phyloP scores from a whole-genome alignment of 2,888 invertebrate species.

The Conchocele bisecta region DNA sequence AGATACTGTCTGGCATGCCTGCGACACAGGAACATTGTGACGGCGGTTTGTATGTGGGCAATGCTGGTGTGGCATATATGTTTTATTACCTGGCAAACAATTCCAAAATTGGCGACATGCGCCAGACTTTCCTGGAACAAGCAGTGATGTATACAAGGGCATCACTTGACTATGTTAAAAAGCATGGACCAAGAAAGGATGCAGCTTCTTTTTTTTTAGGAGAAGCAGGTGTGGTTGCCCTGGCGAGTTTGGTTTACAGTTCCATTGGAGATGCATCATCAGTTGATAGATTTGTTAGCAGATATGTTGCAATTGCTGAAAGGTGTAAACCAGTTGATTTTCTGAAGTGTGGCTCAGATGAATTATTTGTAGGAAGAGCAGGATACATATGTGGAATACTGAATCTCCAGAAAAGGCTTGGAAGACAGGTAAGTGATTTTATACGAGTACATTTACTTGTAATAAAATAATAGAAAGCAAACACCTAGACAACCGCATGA shows the following conservation, averaged over 20 bases:
- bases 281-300: conserved; percentile 65
- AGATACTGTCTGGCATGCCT: conserved; percentile 67
- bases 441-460: no score
- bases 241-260: conserved; percentile 84
- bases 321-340: conserved; percentile 82
- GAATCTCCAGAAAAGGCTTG: conserved; percentile 85
- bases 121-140: conserved; percentile 84
- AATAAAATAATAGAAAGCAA: no score
- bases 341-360: conserved; percentile 87
- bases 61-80: conserved; percentile 90
- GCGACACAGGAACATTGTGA: conserved; percentile 79
- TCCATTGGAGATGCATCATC: conserved; percentile 81
- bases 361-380: conserved; percentile 92
- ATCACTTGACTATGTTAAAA: conserved; percentile 84
- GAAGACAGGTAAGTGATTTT: conserved; percentile 62
- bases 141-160: conserved; percentile 87
- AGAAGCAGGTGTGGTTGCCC: conserved; percentile 89
- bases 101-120: conserved; percentile 72
- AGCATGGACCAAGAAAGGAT: conserved; percentile 81
- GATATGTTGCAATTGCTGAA: conserved; percentile 83
- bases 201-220: conserved; percentile 91
- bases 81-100: conserved; percentile 88
- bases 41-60: conserved; percentile 89
- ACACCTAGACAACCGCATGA: no score
- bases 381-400: conserved; percentile 91